Evolutionary conservation across 2,113 vertebrate species (phyloP), one percentile per base, ranked within the genome.

Genomic region (Callospermophilus lateralis): DNA sequence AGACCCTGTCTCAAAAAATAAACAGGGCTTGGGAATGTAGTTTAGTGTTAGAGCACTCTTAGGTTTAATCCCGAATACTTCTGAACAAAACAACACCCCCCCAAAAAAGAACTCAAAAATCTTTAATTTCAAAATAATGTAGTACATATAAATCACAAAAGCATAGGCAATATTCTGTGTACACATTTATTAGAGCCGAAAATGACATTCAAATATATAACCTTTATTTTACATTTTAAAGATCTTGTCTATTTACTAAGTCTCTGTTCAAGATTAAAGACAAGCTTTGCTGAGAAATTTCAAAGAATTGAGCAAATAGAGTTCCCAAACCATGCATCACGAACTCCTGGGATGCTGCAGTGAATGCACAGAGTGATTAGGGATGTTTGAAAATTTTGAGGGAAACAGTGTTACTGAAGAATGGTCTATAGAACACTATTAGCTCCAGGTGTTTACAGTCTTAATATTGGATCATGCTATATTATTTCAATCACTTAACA

Each of bases 281-380:
- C 12, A 88, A 30, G 34, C 17, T 84, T 93, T 80, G 48, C 8
- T 81, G 78, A 96, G 61, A 81, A 91, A 24, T 81, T 93, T 90
- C 51, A 37, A 76, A 45, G 10, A 53, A 9, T 32, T 30, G 19
- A 53, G 61, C 37, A 94, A 30, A 2, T 20, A 12, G 8, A 81
- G 19, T 26, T 58, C n/a, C 39, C 68, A 68, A 76, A 32, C 5
- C n/a, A 6, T 28, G 39, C 11, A 0, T 26, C 19, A 19, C 15
- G 0, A 2, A 3, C 8, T 53, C 24, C 30, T 51, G 8, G 15
- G 51, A 39, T n/a, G 63, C 34, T 83, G 7, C 19, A 34, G 22
- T 22, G 24, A 37, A 30, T 26, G 10, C 30, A 45, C 10, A 39
- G 8, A 37, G 3, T 39, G 1, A 0, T 1, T 9, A 72, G 8